phyloP scores from a whole-genome alignment of 2,113 vertebrate species.

The Vombatus ursinus region DNA sequence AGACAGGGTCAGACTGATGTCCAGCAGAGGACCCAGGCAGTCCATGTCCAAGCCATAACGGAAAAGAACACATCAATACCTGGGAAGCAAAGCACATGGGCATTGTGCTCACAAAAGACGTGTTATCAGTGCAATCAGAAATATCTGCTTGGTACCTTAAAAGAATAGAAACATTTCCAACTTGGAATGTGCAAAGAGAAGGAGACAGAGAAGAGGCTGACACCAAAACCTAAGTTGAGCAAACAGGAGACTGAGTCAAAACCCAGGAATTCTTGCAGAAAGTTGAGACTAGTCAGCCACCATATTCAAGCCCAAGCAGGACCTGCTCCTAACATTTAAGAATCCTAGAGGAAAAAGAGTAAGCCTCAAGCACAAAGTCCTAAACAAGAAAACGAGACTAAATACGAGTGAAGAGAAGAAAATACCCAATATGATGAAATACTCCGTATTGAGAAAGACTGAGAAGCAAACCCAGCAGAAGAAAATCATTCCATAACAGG shows the following conservation, averaged over 20 bases:
- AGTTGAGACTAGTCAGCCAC: neutral
- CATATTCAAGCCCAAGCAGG: neutral
- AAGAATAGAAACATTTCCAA: neutral
- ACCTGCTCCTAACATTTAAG: neutral
- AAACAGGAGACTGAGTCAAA: neutral
- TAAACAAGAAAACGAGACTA: neutral
- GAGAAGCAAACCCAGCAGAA: neutral
- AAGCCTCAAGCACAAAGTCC: neutral
- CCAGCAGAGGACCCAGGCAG: neutral
- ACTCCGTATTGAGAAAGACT: neutral
- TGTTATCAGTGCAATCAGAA: neutral
- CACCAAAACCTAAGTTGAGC: neutral
- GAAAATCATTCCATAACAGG: neutral
- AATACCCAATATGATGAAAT: neutral
- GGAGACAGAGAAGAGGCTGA: neutral
- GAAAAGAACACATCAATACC: neutral
- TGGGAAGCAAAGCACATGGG: neutral
- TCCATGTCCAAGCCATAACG: neutral
- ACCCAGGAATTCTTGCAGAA: neutral
- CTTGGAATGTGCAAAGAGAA: neutral
- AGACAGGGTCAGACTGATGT: neutral
- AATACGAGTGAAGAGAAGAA: neutral
- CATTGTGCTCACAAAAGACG: neutral
- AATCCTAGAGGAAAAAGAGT: neutral
- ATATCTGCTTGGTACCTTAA: neutral